Evolutionary conservation across 2,113 vertebrate genomes (phyloP).

Genomic region (Mesitornis unicolor): DNA sequence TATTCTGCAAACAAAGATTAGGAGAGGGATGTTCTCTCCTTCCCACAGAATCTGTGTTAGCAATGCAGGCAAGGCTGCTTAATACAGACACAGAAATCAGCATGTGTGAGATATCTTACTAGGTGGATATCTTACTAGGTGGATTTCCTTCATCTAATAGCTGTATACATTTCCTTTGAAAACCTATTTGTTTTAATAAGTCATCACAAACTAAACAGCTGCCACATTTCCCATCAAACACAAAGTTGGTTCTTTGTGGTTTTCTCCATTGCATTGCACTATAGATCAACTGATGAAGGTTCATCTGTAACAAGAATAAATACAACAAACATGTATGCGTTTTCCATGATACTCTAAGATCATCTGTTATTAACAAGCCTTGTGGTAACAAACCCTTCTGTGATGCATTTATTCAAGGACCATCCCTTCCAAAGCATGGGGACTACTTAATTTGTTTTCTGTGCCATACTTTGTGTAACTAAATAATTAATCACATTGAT

Average conservation of each 20-base stretch:
- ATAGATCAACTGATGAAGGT: neutral
- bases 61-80: neutral
- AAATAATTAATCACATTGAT: conserved; percentile 92
- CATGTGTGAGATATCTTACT: neutral
- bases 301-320: neutral
- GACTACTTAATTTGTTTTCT: conserved; percentile 70
- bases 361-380: conserved; percentile 49
- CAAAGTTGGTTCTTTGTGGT: neutral
- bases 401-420: conserved; percentile 59
- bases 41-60: neutral
- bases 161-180: neutral
- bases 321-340: neutral
- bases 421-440: neutral
- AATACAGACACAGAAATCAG: neutral
- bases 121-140: neutral
- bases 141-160: neutral
- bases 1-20: neutral
- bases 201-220: neutral
- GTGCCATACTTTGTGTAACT: conserved; percentile 79
- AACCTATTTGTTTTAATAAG: neutral
- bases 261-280: neutral
- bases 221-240: neutral
- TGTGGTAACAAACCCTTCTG: conserved; percentile 54
- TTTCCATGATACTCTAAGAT: neutral
- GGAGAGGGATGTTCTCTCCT: neutral